Evolutionary conservation across 1,140 invertebrate species (phyloP).

Genomic region (Carposina sasakii): DNA sequence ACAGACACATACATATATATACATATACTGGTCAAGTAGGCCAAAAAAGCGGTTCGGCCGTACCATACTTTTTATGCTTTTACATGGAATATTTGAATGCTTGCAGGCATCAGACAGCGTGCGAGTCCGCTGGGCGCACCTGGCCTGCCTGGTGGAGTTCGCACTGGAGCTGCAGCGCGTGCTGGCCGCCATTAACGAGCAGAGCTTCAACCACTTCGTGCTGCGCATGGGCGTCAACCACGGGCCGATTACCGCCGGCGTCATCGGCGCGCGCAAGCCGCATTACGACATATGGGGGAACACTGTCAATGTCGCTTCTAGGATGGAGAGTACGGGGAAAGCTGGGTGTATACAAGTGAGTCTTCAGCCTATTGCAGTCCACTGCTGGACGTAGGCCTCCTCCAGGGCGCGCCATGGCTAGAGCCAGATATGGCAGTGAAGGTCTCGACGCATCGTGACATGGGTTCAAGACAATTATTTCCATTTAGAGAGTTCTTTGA

Average conservation of each 20-base stretch:
- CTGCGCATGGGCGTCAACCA: constrained; percentile 97
- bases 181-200: constrained; percentile 92
- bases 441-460: too few relatives aligned
- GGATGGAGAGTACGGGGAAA: constrained; percentile 98
- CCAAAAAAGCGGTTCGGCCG: too few relatives aligned
- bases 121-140: constrained; percentile 85
- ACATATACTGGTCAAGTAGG: too few relatives aligned
- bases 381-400: too few relatives aligned
- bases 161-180: constrained; percentile 92
- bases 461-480: too few relatives aligned
- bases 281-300: constrained; percentile 98
- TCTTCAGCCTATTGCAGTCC: too few relatives aligned
- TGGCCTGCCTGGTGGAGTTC: constrained; percentile 90
- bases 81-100: not conserved
- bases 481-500: too few relatives aligned
- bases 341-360: constrained; percentile 96
- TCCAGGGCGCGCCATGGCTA: too few relatives aligned
- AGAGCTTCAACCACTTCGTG: constrained; percentile 96
- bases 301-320: constrained; percentile 95
- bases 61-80: too few relatives aligned
- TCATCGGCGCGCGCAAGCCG: constrained; percentile 94
- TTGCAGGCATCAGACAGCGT: constrained; percentile 79
- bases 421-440: too few relatives aligned
- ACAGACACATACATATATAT: too few relatives aligned
- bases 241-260: constrained; percentile 94